Base-by-base conservation (phyloP, 1,140 invertebrate species). In the Drusus annulatus region DNA sequence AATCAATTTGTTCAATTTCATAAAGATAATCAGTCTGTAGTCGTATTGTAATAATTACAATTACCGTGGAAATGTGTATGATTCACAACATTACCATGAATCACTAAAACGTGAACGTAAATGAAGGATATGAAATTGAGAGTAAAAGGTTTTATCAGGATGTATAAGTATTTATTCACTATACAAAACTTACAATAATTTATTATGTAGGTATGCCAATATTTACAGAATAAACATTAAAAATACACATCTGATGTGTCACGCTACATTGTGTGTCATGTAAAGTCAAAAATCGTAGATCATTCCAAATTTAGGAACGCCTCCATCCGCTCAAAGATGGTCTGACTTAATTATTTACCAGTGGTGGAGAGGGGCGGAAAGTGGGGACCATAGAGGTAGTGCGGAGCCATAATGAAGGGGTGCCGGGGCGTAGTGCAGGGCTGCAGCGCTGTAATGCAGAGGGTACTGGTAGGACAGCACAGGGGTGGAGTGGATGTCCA, bases 401-500 rank as follows among this genome's bases (percentile, higher is more conserved):
- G 74, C 63, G 60, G 28, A 19, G 28, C 52, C 16, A 19, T 28
- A 73, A 17, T 50, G 36, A 52, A 68, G 79, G 28, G 50, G 71
- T 5, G 74, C 65, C 74, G 13, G 65, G 21, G 52, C 21, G 28
- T 52, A 79, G 16, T 25, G 25, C 19, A 68, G 79, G 25, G 50
- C 60, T n/a, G 74, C 74, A 76, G 16, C 52, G 45, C 65, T 56
- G 28, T 52, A 79, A 36, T 50, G 36, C 65, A 68, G 79, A 16
- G 50, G 71, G 17, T 80, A 83, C 25, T 77, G 63, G 62, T 76
- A 74, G 31, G 60, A 76, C 52, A 76, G 62, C 10, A 75, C 74
- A 25, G 79, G 51, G 2, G 82, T 71, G 15, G 74, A 78, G 63
- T 83, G 82, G 4, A 83, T 36, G 71, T 83, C 80, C 45, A 83